Evolutionary conservation across 2,797 vertebrate genomes (phyloP), one percentile per base, ranked within the genome.

Genomic region (Hipposideros larvatus): DNA sequence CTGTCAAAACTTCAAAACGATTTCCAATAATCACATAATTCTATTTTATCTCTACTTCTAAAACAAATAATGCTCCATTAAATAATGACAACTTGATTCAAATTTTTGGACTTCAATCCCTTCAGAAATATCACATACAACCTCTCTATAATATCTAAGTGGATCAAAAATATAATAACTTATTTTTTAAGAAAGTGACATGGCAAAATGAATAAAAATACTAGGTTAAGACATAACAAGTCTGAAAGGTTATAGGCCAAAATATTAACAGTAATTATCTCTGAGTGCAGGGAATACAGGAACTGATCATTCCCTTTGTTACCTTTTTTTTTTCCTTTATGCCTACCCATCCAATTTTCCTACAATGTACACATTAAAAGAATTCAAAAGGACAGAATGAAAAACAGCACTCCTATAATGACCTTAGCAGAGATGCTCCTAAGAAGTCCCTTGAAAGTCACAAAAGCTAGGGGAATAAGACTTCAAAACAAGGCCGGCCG

Each of bases 11-110:
- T 94, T 95, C 26, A 63, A 89, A 90, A 80, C 31, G 71, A 68
- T 43, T 94, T 65, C 51, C 31, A 71, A 65, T 26, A 68, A 79
- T 48, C 53, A 84, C 9, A 71, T 79, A 87, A 93, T 87, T 90
- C 37, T 79, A 80, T 75, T 91, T 95, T 73, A 91, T 88, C 22
- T 92, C 77, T 57, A 90, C 26, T 80, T 96, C 55, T 63, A 91
- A 89, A 78, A 43, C 37, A 26, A 96, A 84, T 93, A 94, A 41
- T 26, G 7, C 9, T 88, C 37, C 63, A 83, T 48, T 85, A 95
- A 95, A 68, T 63, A 51, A 66, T 79, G 51, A 96, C 19, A 66
- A 89, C 75, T 82, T 73, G 19, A 74, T 95, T 75, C 91, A 95
- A 79, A 83, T n/a, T 41, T n/a, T 70, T 37, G 14, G 41, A 89